Evolutionary conservation across 1,140 invertebrate genomes (phyloP), one percentile per base, ranked within the genome.

Genomic region (Drosophila ficusphila): DNA sequence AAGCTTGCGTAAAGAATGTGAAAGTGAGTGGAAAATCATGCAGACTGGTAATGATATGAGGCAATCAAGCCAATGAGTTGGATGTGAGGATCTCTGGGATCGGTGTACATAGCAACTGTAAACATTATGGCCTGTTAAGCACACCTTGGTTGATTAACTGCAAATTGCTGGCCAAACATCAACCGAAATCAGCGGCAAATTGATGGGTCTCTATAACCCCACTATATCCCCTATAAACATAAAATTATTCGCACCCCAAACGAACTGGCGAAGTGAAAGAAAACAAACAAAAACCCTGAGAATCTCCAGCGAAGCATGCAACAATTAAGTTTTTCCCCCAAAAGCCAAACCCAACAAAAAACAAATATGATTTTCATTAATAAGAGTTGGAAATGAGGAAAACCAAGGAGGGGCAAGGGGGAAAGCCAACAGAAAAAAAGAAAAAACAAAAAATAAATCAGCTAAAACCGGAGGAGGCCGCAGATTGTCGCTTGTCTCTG

Each of bases 331-430:
- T 72, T 72, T 72, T 39, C 12, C 27, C 18, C 12, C 9, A 0
- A 11, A n/a, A 31, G 11, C n/a, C 8, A 12, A 46, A 9, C 9
- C 4, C 6, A 41, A n/a, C 4, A 38, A 38, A 38, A 0, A 25
- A 18, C 44, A 23, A 34, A n/a, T 42, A 71, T 42, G 53, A 51
- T 78, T 79, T 79, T 73, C 75, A 78, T 79, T 79, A 68, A 79
- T 78, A 73, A 78, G 41, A 38, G 49, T 47, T 27, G 1, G 11
- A 9, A 0, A 11, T 33, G 53, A 18, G 48, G 38, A 68, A 60
- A 42, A 46, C 6, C 29, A 3, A 11, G 16, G 38, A 21, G 9
- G 4, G 8, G 38, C 16, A 2, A 4, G 4, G 41, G 25, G 8
- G 2, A 58, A 39, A 41, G 8, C 2, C 18, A 25, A 23, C 2